Evolutionary conservation across 2,113 vertebrate species (phyloP).

Genomic region (Psittacula cyanocephala): DNA sequence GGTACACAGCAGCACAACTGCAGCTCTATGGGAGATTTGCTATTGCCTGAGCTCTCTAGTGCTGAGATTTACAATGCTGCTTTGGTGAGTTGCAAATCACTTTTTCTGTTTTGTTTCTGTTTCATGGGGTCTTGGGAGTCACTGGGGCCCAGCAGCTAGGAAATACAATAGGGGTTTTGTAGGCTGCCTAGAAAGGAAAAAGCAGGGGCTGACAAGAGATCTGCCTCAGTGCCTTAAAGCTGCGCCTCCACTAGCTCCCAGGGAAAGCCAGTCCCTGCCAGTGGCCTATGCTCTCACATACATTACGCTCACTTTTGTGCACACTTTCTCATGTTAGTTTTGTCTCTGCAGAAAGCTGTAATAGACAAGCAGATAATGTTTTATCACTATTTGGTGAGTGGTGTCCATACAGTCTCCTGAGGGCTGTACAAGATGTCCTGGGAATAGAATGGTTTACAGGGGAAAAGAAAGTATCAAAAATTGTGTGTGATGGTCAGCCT

Average conservation of each 20-base stretch:
- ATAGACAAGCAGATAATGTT: background rate
- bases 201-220: background rate
- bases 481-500: background rate
- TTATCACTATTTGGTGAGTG: accelerated
- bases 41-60: accelerated
- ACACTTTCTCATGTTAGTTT: background rate
- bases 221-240: accelerated
- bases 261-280: accelerated
- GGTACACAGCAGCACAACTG: accelerated
- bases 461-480: background rate
- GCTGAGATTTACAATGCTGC: accelerated
- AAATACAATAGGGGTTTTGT: background rate
- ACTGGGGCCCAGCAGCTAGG: background rate
- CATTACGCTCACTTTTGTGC: background rate
- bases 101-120: background rate
- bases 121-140: accelerated
- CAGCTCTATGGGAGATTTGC: accelerated
- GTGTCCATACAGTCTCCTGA: accelerated
- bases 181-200: background rate
- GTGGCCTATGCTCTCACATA: background rate
- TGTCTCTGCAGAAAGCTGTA: background rate
- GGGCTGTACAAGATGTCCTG: background rate
- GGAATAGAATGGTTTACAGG: no score
- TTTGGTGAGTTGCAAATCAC: background rate
- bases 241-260: accelerated